Evolutionary conservation across 1,140 invertebrate genomes (phyloP).

Genomic region (Marisa cornuarietis): DNA sequence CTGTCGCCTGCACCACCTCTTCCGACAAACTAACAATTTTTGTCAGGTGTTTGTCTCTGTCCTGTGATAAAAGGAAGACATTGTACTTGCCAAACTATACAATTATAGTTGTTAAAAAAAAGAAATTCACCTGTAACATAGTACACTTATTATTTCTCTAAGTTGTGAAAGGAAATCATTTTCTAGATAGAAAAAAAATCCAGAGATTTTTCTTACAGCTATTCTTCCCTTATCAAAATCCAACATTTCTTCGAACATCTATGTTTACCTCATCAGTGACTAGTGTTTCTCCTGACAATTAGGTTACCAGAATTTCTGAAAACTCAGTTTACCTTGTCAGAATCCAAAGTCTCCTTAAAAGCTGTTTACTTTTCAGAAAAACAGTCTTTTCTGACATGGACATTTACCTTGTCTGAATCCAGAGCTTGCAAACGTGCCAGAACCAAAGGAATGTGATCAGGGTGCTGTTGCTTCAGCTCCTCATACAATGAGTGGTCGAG

Average conservation of each 20-base stretch:
- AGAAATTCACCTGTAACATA: background rate
- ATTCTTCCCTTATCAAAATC: too few relatives aligned
- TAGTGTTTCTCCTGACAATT: too few relatives aligned
- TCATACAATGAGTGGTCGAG: slow-evolving; percentile 73
- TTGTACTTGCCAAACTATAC: background rate
- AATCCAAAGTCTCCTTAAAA: too few relatives aligned
- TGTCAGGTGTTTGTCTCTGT: slow-evolving; percentile 45
- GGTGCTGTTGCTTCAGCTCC: slow-evolving; percentile 76
- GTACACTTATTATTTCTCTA: background rate
- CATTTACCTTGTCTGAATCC: slow-evolving; percentile 26
- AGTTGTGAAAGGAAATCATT: too few relatives aligned
- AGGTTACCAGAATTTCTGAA: too few relatives aligned
- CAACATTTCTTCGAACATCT: too few relatives aligned
- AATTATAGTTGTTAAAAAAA: background rate
- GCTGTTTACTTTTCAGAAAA: too few relatives aligned
- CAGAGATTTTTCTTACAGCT: too few relatives aligned
- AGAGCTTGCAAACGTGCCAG: slow-evolving; percentile 76
- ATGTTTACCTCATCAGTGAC: too few relatives aligned
- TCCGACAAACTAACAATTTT: slow-evolving; percentile 72
- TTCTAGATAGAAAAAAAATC: too few relatives aligned
- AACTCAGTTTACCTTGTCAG: too few relatives aligned
- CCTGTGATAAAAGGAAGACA: slow-evolving; percentile 41
- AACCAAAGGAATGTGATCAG: slow-evolving; percentile 79
- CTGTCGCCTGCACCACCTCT: slow-evolving; percentile 77
- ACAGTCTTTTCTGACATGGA: too few relatives aligned